Base-by-base conservation (phyloP, 1,140 invertebrate species). In the Zaprionus camerounensis region DNA sequence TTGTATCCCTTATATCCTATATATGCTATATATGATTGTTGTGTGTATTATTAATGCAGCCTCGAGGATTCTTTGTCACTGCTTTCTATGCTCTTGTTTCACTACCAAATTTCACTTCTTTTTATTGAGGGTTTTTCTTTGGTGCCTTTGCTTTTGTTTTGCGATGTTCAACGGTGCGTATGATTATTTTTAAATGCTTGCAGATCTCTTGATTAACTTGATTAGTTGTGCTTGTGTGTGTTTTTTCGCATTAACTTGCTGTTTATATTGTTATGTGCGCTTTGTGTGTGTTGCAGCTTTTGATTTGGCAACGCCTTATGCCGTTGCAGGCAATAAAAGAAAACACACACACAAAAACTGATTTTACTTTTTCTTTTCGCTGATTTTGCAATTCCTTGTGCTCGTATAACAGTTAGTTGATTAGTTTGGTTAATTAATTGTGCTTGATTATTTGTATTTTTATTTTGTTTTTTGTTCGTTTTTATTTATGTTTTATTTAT, bases 11-110 rank as follows among this genome's bases (percentile, higher is more conserved):
- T 70, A 41, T 70, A 63, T 81, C 68, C 72, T 79, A 65, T 85
- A 77, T 81, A 71, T 85, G 63, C 70, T 87, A 80, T 87, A 83
- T 86, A 80, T 87, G 80, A 79, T 82, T 78, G 82, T 78, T 78
- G 65, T 75, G 69, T 80, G 71, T 86, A 82, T 87, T 87, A 87
- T 87, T 87, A 82, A 87, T 87, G 83, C 84, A 82, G 76, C 72
- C 64, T 64, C 62, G 64, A 71, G 71, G 78, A 59, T 75, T 78
- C 71, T 66, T 62, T 71, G 66, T 34, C 31, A 31, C 66, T 67
- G 22, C 71, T 34, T 34, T 75, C 44, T 64, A 26, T 38, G 31
- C 26, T 46, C 13, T 28, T 44, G 53, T 57, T 49, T 64, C 78
- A 78, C 63, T 62, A 57, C 58, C 73, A 61, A 71, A 65, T 78